These are phyloP conservation scores for Galleria mellonella DNA, from an alignment of 1,140 invertebrate species.

Conservation along the genomic window DNA sequence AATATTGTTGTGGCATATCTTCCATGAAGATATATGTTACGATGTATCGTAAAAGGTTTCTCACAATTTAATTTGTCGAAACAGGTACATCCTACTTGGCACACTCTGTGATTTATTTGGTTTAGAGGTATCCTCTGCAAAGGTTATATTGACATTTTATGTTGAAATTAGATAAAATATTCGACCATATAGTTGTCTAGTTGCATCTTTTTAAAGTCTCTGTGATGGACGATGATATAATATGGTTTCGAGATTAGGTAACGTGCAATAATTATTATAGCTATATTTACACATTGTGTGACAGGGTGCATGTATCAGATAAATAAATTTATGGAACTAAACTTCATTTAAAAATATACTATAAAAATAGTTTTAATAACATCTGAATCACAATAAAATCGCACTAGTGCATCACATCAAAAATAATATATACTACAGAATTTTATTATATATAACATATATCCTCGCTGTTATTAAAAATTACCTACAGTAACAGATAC, in stretches of 20 bases:
- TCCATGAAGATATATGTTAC: constrained; percentile 29
- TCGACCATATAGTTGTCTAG: background rate
- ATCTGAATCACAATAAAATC: background rate
- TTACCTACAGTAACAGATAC: too few relatives aligned
- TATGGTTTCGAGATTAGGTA: background rate
- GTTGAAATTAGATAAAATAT: background rate
- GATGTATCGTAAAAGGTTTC: constrained; percentile 31
- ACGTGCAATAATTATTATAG: background rate
- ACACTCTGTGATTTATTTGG: constrained; percentile 63
- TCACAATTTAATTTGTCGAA: constrained; percentile 30
- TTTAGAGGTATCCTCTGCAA: constrained; percentile 23
- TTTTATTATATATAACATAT: constrained; percentile 3
- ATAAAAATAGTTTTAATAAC: background rate
- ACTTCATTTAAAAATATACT: too few relatives aligned
- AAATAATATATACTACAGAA: background rate
- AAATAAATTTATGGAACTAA: constrained; percentile 4
- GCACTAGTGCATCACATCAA: background rate
- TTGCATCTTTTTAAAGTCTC: background rate
- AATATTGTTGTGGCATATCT: constrained; percentile 52
- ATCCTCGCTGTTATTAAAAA: too few relatives aligned
- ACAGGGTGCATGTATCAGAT: constrained; percentile 64
- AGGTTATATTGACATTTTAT: constrained; percentile 16
- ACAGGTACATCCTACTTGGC: constrained; percentile 65
- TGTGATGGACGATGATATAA: background rate
- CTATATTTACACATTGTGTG: constrained; percentile 52